Evolutionary conservation across 2,113 vertebrate genomes (phyloP).

Genomic region (Phylloscopus whistleri): DNA sequence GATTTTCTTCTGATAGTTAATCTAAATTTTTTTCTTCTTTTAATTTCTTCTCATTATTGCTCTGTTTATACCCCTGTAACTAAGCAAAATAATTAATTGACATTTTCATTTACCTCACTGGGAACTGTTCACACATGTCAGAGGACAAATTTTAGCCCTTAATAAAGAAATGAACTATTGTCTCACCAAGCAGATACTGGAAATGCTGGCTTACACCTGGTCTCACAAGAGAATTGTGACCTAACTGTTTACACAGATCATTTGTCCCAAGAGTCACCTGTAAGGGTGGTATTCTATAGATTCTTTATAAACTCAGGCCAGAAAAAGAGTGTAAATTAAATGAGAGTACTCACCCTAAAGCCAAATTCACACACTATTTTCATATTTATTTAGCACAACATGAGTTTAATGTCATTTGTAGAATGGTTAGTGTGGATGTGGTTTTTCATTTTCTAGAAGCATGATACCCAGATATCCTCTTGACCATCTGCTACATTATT

Average conservation of each 20-base stretch:
- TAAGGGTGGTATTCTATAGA: background rate
- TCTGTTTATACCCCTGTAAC: conserved; percentile 32
- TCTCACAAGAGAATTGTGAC: conserved; percentile 34
- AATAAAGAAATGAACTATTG: conserved; percentile 31
- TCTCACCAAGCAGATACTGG: background rate
- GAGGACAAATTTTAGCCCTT: conserved; percentile 47
- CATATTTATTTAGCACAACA: background rate
- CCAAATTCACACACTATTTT: background rate
- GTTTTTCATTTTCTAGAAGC: background rate
- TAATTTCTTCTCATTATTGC: conserved; percentile 41
- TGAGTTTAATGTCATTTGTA: background rate
- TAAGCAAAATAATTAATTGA: conserved; percentile 49
- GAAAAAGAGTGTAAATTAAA: background rate
- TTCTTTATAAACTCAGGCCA: background rate
- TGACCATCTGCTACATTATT: background rate
- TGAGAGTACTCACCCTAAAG: background rate
- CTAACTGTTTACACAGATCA: background rate
- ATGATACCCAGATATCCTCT: background rate
- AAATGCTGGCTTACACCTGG: background rate
- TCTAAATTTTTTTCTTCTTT: conserved; percentile 39
- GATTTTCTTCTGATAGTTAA: conserved; percentile 19
- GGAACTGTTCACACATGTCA: conserved; percentile 33
- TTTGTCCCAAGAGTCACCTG: background rate
- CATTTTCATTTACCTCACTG: conserved; percentile 42
- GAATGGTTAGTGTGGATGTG: background rate